Evolutionary conservation across 2,113 vertebrate species (phyloP).

Genomic region (Ceratotherium simum): DNA sequence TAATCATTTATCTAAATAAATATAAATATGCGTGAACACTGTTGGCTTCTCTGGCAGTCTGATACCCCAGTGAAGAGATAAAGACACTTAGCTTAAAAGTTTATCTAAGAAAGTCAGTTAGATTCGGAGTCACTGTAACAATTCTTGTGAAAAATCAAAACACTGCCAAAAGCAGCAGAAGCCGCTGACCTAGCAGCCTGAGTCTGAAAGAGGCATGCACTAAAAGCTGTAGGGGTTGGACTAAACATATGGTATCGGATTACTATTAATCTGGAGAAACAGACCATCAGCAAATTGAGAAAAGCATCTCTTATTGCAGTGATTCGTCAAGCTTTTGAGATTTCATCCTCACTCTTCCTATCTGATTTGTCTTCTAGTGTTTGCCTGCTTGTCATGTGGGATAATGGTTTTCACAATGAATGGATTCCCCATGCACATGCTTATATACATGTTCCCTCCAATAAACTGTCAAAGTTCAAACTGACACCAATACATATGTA

Average conservation of each 20-base stretch:
- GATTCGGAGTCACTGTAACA: slow-evolving; percentile 67
- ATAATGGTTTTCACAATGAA: background rate
- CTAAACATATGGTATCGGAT: slow-evolving; percentile 45
- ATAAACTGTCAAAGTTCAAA: background rate
- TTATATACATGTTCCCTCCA: background rate
- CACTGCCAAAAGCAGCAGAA: slow-evolving; percentile 60
- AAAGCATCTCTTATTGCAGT: slow-evolving; percentile 71
- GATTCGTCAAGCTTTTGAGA: slow-evolving; percentile 64
- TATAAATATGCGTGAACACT: background rate
- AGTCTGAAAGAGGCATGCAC: background rate
- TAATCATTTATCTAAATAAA: background rate
- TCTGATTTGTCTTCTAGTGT: slow-evolving; percentile 76
- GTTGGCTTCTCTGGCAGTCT: background rate
- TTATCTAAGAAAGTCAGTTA: slow-evolving; percentile 65
- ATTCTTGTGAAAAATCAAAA: slow-evolving; percentile 73
- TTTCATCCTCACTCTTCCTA: slow-evolving; percentile 78
- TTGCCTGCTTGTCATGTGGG: slow-evolving; percentile 68
- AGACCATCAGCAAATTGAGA: slow-evolving; percentile 67
- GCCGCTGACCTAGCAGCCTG: background rate
- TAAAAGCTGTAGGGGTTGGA: slow-evolving; percentile 5
- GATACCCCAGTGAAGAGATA: background rate
- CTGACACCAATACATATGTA: background rate
- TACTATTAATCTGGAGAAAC: slow-evolving; percentile 60
- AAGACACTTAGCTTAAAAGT: slow-evolving; percentile 56
- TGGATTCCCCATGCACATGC: slow-evolving; percentile 67